Percentiles rank a stretch among this genome's conserved stretches.
These are phyloP conservation scores for Nebria ingens DNA, from an alignment of 1,140 invertebrate genomes.

Conservation along the genomic window DNA sequence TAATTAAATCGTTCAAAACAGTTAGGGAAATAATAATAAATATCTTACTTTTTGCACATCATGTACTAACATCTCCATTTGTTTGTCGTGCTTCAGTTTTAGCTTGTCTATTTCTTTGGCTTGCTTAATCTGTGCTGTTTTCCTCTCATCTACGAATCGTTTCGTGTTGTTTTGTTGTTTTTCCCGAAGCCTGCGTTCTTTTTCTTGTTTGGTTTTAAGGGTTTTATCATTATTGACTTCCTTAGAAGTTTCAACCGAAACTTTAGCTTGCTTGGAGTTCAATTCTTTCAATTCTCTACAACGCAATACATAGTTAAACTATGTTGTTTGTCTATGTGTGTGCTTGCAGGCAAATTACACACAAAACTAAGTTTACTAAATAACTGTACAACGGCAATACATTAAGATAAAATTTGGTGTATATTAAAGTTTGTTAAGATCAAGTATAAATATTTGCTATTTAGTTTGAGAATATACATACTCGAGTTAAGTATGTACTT, in stretches of 20 bases:
- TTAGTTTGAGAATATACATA: too few relatives aligned
- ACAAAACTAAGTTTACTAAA: too few relatives aligned
- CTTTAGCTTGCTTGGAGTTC: slow-evolving; percentile 89
- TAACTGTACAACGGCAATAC: too few relatives aligned
- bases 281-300: slow-evolving; percentile 90
- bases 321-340: slow-evolving; percentile 4
- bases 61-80: slow-evolving; percentile 79
- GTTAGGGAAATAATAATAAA: slow-evolving; percentile 6
- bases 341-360: neutral
- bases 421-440: too few relatives aligned
- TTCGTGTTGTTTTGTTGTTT: slow-evolving; percentile 99
- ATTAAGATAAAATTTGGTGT: too few relatives aligned
- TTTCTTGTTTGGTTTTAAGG: slow-evolving; percentile 93
- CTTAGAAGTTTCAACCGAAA: slow-evolving; percentile 93
- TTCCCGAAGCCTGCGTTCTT: slow-evolving; percentile 85
- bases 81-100: slow-evolving; percentile 83
- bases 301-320: too few relatives aligned
- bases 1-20: neutral
- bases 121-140: slow-evolving; percentile 78
- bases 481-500: too few relatives aligned
- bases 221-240: slow-evolving; percentile 89
- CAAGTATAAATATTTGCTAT: too few relatives aligned
- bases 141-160: slow-evolving; percentile 96
- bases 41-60: slow-evolving; percentile 79
- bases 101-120: slow-evolving; percentile 89